These are phyloP conservation scores for Sebastes iracundus DNA, from an alignment of 2,797 vertebrate species.

Conservation along the genomic window DNA sequence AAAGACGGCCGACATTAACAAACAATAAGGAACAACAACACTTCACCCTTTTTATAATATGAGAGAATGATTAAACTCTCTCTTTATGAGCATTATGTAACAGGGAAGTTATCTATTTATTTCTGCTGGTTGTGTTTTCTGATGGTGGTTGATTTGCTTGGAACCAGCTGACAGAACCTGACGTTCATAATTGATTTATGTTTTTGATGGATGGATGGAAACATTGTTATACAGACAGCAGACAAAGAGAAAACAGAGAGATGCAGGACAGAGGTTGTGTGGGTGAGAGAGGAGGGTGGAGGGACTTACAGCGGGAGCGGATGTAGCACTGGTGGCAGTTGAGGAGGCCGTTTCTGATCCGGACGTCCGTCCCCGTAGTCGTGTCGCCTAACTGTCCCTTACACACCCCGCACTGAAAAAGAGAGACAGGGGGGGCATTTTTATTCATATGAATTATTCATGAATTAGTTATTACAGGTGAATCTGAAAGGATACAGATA, in stretches of 20 bases:
- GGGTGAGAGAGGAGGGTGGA: neutral
- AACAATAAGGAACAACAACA: constrained; percentile 24
- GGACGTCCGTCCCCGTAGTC: constrained; percentile 93
- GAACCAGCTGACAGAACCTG: neutral
- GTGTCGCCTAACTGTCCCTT: constrained; percentile 95
- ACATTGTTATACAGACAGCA: neutral
- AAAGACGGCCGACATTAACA: constrained; percentile 33
- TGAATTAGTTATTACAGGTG: neutral
- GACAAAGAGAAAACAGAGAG: neutral
- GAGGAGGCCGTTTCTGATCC: constrained; percentile 95
- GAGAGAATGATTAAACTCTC: constrained; percentile 1
- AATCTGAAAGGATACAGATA: neutral
- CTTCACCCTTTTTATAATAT: neutral
- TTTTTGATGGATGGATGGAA: neutral
- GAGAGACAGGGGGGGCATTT: neutral
- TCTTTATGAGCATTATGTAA: neutral
- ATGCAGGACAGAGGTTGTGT: neutral
- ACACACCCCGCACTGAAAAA: constrained; percentile 92
- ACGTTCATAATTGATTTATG: neutral
- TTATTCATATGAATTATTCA: neutral
- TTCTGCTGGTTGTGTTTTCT: neutral
- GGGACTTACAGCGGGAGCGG: constrained; percentile 93
- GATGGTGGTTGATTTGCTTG: neutral
- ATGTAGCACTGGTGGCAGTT: constrained; percentile 98
- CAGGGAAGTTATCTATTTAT: neutral